Conservation (phyloP, 1,140 invertebrate species). For the Thaumatotibia leucotreta region DNA sequence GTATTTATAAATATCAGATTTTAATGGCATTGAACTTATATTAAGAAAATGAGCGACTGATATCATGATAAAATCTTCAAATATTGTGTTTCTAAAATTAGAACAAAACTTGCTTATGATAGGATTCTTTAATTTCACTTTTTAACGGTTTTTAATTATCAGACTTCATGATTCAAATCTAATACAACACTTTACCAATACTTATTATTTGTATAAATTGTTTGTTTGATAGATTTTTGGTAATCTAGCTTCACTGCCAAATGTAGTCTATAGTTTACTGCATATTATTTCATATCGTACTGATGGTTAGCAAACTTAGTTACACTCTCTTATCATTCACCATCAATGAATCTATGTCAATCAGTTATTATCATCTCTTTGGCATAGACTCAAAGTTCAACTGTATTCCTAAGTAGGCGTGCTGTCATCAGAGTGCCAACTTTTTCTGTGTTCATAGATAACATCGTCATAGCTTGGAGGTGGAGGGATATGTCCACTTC, state of each 20-base stretch:
- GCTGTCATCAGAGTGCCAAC: constrained; percentile 76
- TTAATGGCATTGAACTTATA: background rate
- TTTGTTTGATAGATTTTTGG: background rate
- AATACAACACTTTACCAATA: too few relatives aligned
- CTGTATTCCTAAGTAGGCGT: constrained; percentile 56
- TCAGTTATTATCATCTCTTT: background rate
- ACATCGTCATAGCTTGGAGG: constrained; percentile 61
- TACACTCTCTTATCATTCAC: background rate
- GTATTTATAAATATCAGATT: constrained; percentile 9
- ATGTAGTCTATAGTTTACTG: too few relatives aligned
- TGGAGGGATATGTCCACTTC: constrained; percentile 51
- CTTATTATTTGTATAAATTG: background rate
- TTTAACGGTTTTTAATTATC: too few relatives aligned
- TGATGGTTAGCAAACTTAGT: background rate
- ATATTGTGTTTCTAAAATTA: background rate
- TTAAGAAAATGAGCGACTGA: background rate
- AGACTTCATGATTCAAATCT: too few relatives aligned
- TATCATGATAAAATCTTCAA: background rate
- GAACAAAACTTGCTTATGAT: too few relatives aligned
- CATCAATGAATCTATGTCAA: background rate
- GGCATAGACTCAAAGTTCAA: constrained; percentile 5
- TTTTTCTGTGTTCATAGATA: constrained; percentile 62
- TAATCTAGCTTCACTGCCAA: constrained; percentile 9
- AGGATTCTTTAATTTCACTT: too few relatives aligned
- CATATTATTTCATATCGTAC: too few relatives aligned